Evolutionary conservation across 2,113 vertebrate genomes (phyloP), one percentile per base, ranked within the genome.

Genomic region (Aegithalos caudatus): DNA sequence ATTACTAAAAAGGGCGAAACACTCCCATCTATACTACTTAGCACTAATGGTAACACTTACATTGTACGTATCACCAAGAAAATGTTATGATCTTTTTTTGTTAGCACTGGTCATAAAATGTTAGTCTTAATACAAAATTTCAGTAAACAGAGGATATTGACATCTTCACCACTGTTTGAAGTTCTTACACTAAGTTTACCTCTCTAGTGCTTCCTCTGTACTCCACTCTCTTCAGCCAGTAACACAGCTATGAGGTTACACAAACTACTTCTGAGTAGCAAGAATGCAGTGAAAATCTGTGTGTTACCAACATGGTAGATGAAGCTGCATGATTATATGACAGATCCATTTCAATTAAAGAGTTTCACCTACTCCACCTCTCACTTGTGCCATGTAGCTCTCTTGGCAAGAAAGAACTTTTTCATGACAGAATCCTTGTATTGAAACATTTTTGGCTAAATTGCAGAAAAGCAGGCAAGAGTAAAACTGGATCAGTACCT

Each of bases 301-400:
- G 0, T 17, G 3, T 45, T 78, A 65, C 27, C 53, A 58, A 27
- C 1, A 3, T 6, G 23, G 23, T 4, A 88, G 44, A 67, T 72
- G 16, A 77, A 66, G 23, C 60, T 54, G 33, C 23, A 35, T 0
- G 5, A 17, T 35, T 57, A 44, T 11, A 56, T 0, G 1, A 20
- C 16, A 87, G 14, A 44, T 37, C 20, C 16, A 35, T 47, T 84
- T 47, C 31, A 56, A 56, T 10, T 4, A 25, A 81, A 22, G 11
- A 12, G 14, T 44, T 94, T 58, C 64, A 78, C 27, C 58, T 60
- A 38, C 29, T 40, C 40, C 19, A 42, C 9, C 21, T 83, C 58
- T 47, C 50, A 69, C 10, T 64, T 79, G 20, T 72, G 40, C 28
- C 24, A 42, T 7, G 10, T 5, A n/a, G 54, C 18, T 69, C 74